Evolutionary conservation across 2,113 vertebrate species (phyloP).

Genomic region (Porphyrio hochstetteri): DNA sequence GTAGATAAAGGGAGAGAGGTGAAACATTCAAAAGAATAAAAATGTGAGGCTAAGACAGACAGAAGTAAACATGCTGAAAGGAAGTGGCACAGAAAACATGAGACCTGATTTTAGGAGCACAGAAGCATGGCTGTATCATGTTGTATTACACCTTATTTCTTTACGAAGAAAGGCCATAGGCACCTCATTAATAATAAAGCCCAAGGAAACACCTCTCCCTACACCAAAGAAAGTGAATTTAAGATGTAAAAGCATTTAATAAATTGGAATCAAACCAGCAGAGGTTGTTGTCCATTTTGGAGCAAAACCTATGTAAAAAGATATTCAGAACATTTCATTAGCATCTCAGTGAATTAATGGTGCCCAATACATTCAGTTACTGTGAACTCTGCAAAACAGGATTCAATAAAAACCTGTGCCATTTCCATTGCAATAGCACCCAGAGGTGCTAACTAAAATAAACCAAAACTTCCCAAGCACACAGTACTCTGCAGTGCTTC

Average conservation of each 20-base stretch:
- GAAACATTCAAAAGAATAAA: not conserved
- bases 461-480: not conserved
- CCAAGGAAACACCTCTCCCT: constrained; percentile 26
- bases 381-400: not conserved
- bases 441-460: not conserved
- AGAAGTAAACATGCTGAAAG: not conserved
- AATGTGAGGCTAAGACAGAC: not conserved
- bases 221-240: constrained; percentile 21
- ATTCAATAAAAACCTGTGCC: not conserved
- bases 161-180: not conserved
- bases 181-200: not conserved
- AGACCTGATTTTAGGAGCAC: not conserved
- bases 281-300: constrained; percentile 36
- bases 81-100: not conserved
- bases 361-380: not conserved
- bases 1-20: not conserved
- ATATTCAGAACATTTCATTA: constrained; percentile 23
- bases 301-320: constrained; percentile 53
- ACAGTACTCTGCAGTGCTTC: not conserved
- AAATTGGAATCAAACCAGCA: constrained; percentile 56
- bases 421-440: not conserved
- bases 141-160: not conserved
- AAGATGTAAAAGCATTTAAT: constrained; percentile 20
- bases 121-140: not conserved
- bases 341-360: not conserved